Conservation (phyloP, 2,888 invertebrate genomes). For the Drosophila subquinaria region DNA sequence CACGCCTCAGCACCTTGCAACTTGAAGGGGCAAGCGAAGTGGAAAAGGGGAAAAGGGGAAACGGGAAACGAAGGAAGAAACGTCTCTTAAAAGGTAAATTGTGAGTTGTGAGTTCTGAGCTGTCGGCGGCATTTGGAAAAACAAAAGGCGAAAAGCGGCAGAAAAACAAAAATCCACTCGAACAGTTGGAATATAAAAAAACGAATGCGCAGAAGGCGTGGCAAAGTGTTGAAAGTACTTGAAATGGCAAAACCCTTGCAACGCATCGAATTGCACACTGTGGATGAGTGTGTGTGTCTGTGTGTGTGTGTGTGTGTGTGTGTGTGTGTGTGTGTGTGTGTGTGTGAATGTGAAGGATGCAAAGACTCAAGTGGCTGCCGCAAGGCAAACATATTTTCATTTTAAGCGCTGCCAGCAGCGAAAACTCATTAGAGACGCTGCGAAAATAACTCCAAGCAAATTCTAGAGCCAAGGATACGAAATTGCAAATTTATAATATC, state of each 20-base stretch:
- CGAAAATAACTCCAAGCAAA: slow-evolving; percentile 58
- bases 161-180: slow-evolving; percentile 35
- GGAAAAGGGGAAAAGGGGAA: too few species aligned
- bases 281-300: slow-evolving; percentile 15
- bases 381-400: slow-evolving; percentile 77
- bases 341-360: slow-evolving; percentile 26
- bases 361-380: slow-evolving; percentile 40
- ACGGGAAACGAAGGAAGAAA: neutral
- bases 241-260: slow-evolving; percentile 45
- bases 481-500: slow-evolving; percentile 82
- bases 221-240: slow-evolving; percentile 60
- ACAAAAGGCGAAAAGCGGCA: slow-evolving; percentile 48
- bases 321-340: slow-evolving; percentile 16
- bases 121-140: slow-evolving; percentile 46
- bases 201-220: slow-evolving; percentile 25
- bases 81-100: slow-evolving; percentile 25
- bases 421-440: slow-evolving; percentile 76
- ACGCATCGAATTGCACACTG: slow-evolving; percentile 67
- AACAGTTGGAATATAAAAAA: slow-evolving; percentile 43
- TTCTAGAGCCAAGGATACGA: slow-evolving; percentile 42
- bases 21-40: neutral
- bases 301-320: neutral
- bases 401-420: slow-evolving; percentile 61
- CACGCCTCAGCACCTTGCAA: slow-evolving; percentile 62
- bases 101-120: slow-evolving; percentile 18